A percentile compares a stretch with the other conserved stretches of the same genome.
Evolutionary conservation across 2,888 invertebrate genomes (phyloP).

Genomic region (Athrips mouffetella): DNA sequence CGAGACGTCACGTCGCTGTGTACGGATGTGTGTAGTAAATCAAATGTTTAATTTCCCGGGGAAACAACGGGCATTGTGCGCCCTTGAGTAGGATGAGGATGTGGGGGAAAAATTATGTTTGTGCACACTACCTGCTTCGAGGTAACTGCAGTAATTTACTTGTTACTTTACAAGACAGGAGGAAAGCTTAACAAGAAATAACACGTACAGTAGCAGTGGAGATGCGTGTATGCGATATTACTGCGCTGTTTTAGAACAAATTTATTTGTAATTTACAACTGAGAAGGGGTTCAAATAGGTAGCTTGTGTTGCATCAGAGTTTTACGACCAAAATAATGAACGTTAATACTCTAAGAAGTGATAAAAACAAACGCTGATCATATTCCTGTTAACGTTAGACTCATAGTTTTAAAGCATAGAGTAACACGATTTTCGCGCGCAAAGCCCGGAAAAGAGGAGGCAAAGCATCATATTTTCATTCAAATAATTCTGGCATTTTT

Average conservation of each 20-base stretch:
- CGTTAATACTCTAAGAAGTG: too few relatives aligned
- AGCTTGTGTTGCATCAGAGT: too few relatives aligned
- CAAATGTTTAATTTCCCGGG: slow-evolving; percentile 68
- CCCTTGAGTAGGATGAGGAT: slow-evolving; percentile 14
- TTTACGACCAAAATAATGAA: too few relatives aligned
- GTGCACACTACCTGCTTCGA: slow-evolving; percentile 3
- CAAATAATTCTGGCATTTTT: too few relatives aligned
- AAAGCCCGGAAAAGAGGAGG: too few relatives aligned
- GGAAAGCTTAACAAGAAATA: slow-evolving; percentile 1
- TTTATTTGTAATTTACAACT: not conserved
- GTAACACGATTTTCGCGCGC: too few relatives aligned
- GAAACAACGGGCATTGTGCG: slow-evolving; percentile 54
- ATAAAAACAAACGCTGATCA: too few relatives aligned
- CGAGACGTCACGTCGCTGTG: slow-evolving; percentile 45
- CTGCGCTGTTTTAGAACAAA: not conserved
- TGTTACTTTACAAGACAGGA: slow-evolving; percentile 3
- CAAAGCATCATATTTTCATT: too few relatives aligned
- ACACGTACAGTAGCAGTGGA: not conserved
- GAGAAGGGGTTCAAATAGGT: not conserved
- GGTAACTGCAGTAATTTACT: slow-evolving; percentile 7
- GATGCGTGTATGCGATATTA: not conserved
- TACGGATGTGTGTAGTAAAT: slow-evolving; percentile 60
- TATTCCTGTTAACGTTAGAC: too few relatives aligned
- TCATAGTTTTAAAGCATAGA: too few relatives aligned
- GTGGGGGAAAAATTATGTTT: slow-evolving; percentile 15